These are phyloP conservation scores for Acheta domesticus DNA, from an alignment of 2,888 invertebrate genomes.

Conservation along the genomic window DNA sequence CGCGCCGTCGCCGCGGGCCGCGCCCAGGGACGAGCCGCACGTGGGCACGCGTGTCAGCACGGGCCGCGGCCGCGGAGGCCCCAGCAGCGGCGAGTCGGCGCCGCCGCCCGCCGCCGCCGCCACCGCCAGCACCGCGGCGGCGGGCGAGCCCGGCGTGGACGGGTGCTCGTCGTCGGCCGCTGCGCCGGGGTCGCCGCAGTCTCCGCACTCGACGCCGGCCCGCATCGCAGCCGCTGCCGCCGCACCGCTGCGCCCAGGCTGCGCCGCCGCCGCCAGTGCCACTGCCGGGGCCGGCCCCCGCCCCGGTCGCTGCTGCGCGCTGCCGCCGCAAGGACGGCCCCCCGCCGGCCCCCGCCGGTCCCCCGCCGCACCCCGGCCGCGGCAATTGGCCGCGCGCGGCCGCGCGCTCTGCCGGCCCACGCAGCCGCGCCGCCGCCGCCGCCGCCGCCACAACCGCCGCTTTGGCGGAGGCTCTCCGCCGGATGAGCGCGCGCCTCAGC, in stretches of 20 bases:
- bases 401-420: slow-evolving; percentile 8
- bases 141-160: not conserved
- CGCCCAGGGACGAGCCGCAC: not conserved
- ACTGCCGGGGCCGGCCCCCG: too few relatives aligned
- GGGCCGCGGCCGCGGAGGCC: not conserved
- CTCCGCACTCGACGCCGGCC: too few relatives aligned
- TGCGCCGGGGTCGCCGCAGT: not conserved
- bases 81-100: slow-evolving; percentile 1
- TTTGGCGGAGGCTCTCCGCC: not conserved
- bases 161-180: not conserved
- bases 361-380: not conserved
- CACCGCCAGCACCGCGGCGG: not conserved
- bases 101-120: not conserved
- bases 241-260: too few relatives aligned
- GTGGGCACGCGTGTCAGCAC: not conserved
- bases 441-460: not conserved
- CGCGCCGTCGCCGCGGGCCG: not conserved
- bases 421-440: too few relatives aligned
- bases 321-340: not conserved
- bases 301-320: too few relatives aligned
- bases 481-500: not conserved
- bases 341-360: not conserved
- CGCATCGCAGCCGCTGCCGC: too few relatives aligned
- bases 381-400: not conserved
- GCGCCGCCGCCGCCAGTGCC: too few relatives aligned